Base-by-base conservation (phyloP, 2,113 vertebrate genomes). In the Mungos mungo region DNA sequence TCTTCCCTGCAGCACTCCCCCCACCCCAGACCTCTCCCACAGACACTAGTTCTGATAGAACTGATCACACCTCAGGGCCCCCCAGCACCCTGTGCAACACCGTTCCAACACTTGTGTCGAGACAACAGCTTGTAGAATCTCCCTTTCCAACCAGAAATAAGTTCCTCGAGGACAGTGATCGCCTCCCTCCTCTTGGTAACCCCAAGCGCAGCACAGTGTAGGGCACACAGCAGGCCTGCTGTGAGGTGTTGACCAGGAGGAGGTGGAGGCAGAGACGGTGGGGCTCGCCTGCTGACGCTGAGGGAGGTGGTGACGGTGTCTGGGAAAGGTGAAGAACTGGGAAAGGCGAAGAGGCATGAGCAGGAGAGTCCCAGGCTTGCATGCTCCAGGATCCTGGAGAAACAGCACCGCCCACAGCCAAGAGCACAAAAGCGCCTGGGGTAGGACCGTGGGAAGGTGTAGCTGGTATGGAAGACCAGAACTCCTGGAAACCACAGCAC, bases 131-230 rank as follows among this genome's bases (percentile, higher is more conserved):
- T 50, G n/a, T 38, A 35, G 45, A 38, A 7, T 52, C 72, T 96
- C 38, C 50, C 52, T 93, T 68, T 95, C 84, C 79, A 83, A 83
- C 27, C 68, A 76, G 60, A 95, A 86, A 91, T 82, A 92, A 82
- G 47, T 54, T 93, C 88, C 68, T 50, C 50, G 68, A 45, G 23
- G 65, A 41, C 66, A 88, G 16, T 52, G 80, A 74, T 18, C 41
- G 29, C 65, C 66, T 86, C 71, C 52, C 57, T 88, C 87, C 92
- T 57, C 82, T 76, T 18, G 31, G 52, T 38, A 63, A 74, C 29
- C 50, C 47, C 57, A 94, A 89, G 90, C 15, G 69, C 57, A 72
- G 83, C 87, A 35, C 21, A 1, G 3, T 12, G 6, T 57, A 38
- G 41, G n/a, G 66, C 45, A 77, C 79, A 71, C 25, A 94, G 80